Evolutionary conservation across 2,797 vertebrate species (phyloP).

Genomic region (Peromyscus melanophrys): DNA sequence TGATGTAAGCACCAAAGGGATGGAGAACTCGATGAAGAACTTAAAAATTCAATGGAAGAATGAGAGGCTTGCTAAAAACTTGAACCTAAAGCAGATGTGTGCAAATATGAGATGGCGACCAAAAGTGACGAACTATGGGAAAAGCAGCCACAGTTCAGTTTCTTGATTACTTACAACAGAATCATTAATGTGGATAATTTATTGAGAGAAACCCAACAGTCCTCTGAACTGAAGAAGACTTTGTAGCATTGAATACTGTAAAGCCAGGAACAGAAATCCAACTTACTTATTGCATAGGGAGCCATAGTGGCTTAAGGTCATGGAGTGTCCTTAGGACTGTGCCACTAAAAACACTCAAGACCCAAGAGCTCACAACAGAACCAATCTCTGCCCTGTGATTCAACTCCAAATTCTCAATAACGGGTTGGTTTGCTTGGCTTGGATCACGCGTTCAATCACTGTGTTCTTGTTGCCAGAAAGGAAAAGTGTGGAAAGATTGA

Average conservation of each 20-base stretch:
- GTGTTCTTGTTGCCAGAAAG: not conserved
- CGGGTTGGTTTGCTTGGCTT: not conserved
- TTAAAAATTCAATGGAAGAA: accelerated
- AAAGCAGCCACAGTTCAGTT: not conserved
- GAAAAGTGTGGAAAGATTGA: not conserved
- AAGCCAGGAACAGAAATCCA: not conserved
- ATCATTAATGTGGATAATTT: not conserved
- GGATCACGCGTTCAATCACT: not conserved
- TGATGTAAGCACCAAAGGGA: not conserved
- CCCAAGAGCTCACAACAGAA: not conserved
- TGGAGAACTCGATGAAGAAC: not conserved
- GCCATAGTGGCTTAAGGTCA: not conserved
- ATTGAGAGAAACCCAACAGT: not conserved
- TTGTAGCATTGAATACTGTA: not conserved
- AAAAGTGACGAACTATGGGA: not conserved
- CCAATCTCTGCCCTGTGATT: not conserved
- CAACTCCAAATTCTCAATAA: not conserved
- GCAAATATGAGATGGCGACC: not conserved
- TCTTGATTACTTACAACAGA: slow-evolving; percentile 1
- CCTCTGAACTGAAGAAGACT: not conserved
- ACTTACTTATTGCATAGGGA: not conserved
- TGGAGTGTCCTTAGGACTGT: not conserved
- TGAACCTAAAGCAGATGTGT: not conserved
- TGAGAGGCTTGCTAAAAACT: not conserved
- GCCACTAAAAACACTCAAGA: not conserved